phyloP scores from a whole-genome alignment of 2,113 vertebrate species.

The Gasterosteus aculeatus region DNA sequence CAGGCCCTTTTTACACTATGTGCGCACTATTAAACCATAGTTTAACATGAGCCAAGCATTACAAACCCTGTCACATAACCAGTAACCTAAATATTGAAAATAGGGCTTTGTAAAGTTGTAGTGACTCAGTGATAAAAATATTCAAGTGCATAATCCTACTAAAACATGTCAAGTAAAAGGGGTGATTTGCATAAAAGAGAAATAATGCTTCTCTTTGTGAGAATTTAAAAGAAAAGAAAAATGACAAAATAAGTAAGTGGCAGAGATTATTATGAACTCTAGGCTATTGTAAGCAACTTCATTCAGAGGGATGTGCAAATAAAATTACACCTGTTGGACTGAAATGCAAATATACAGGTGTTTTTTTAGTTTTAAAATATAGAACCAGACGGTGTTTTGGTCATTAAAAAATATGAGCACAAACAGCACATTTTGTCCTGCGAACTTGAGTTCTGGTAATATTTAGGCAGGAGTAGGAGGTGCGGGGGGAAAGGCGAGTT shows the following conservation, averaged over 20 bases:
- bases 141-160: neutral
- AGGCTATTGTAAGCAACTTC: neutral
- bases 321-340: neutral
- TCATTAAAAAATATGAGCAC: constrained; percentile 46
- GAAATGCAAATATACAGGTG: neutral
- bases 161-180: neutral
- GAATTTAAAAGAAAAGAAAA: neutral
- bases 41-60: constrained; percentile 3
- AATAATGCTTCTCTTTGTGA: neutral
- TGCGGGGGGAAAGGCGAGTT: constrained; percentile 33
- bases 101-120: neutral
- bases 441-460: constrained; percentile 39
- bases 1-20: neutral
- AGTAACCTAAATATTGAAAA: constrained; percentile 4
- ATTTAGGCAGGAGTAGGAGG: constrained; percentile 70
- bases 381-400: constrained; percentile 19
- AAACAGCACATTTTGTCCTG: neutral
- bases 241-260: neutral
- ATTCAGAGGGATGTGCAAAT: constrained; percentile 15
- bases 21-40: neutral
- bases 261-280: neutral
- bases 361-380: constrained; percentile 25
- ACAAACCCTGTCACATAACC: neutral
- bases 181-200: neutral
- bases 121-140: constrained; percentile 7